Evolutionary conservation across 92 coral and sea anemone genomes (phyloP).

Genomic region (Montipora capitata): DNA sequence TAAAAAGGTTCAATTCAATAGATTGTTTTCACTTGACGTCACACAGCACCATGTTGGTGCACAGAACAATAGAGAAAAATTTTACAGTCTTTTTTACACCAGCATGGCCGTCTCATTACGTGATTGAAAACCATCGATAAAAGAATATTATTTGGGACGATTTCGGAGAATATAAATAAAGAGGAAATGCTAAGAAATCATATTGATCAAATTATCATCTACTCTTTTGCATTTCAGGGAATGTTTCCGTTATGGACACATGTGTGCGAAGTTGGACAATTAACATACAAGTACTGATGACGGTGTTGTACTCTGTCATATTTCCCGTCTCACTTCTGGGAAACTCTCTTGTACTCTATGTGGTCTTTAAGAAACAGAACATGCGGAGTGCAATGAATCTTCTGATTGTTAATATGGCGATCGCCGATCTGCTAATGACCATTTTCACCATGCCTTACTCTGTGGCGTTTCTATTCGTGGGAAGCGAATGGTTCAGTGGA

Average conservation of each 20-base stretch:
- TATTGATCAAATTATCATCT: not conserved
- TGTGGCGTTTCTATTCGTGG: slow-evolving; percentile 70
- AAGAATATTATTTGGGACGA: too few species aligned
- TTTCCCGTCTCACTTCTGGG: slow-evolving; percentile 91
- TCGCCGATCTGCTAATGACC: slow-evolving; percentile 88
- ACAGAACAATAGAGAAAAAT: too few species aligned
- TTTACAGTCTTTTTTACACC: too few species aligned
- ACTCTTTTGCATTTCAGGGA: slow-evolving; percentile 6
- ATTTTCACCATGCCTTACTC: slow-evolving; percentile 89
- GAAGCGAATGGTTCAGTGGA: slow-evolving; percentile 86
- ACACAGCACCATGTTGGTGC: too few species aligned
- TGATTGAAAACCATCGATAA: too few species aligned
- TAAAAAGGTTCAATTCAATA: too few species aligned
- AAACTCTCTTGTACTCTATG: slow-evolving; percentile 87
- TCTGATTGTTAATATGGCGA: slow-evolving; percentile 91
- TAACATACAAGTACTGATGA: slow-evolving; percentile 71
- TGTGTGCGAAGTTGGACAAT: not conserved
- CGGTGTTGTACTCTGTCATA: slow-evolving; percentile 76
- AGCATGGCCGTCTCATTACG: too few species aligned
- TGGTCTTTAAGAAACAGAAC: slow-evolving; percentile 87
- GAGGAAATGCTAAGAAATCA: not conserved
- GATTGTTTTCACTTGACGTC: too few species aligned
- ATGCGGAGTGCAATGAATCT: slow-evolving; percentile 87
- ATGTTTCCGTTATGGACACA: slow-evolving; percentile 1
- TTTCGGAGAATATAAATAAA: too few species aligned